Evolutionary conservation across 2,113 vertebrate genomes (phyloP).

Genomic region (Prolemur simus): DNA sequence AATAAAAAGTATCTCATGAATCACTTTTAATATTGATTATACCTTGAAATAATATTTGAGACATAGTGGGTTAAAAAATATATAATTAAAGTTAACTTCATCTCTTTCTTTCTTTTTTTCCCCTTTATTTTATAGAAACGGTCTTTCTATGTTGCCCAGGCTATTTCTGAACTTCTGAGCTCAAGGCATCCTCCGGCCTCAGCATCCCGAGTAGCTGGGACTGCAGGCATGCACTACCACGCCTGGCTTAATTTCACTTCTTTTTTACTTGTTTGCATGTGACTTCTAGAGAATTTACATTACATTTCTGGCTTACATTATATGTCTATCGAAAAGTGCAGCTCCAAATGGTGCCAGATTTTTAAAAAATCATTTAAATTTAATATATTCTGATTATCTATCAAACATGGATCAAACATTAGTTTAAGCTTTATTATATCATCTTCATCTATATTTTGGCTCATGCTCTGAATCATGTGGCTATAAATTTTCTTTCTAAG

Average conservation of each 20-base stretch:
- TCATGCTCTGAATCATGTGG: neutral
- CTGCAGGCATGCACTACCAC: neutral
- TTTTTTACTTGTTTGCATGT: neutral
- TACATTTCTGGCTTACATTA: neutral
- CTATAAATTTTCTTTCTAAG: conserved; percentile 13
- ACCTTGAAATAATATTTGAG: conserved; percentile 20
- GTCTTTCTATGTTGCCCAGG: neutral
- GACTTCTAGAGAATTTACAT: conserved; percentile 16
- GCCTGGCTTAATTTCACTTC: neutral
- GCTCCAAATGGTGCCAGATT: neutral
- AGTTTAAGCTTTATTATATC: conserved; percentile 23
- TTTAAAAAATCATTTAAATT: conserved; percentile 27
- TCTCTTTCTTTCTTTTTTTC: neutral
- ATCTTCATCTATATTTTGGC: neutral
- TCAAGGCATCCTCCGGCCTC: neutral
- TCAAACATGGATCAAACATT: neutral
- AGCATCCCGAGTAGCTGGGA: neutral
- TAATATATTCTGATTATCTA: conserved; percentile 12
- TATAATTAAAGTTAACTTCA: conserved; percentile 43
- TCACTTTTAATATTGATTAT: neutral
- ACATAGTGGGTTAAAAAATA: conserved; percentile 14
- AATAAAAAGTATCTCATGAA: neutral
- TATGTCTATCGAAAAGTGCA: neutral
- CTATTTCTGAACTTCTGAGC: neutral
- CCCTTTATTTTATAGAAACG: neutral